Evolutionary conservation across 2,888 invertebrate genomes (phyloP), one percentile per base, ranked within the genome.

Genomic region (Amphipyra tragopoginis): DNA sequence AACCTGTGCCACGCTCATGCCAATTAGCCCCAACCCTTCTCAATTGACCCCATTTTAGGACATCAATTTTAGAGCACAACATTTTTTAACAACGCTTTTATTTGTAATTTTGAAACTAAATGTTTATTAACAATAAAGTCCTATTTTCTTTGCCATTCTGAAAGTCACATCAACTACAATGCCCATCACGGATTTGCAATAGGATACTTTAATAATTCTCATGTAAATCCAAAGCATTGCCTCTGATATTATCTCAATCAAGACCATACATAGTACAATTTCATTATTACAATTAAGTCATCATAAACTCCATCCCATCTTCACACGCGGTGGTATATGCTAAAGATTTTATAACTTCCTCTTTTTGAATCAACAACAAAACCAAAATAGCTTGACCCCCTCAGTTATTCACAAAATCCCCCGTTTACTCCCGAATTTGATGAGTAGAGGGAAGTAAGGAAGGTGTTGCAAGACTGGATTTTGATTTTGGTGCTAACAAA

Each of bases 401-500:
- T n/a, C 43, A 26, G 33, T 21, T 2, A 47, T 11, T 4, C 33
- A 43, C 39, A 10, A 52, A 8, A 5, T 15, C 14, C 40, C 13
- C n/a, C 15, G 9, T 11, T 49, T 49, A 0, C 29, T 61, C 47
- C 13, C 9, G 42, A 15, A 44, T 61, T 53, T 4, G 42, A 54
- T 3, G 5, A 14, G 10, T 21, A 0, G 0, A 11, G 0, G n/a
- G 48, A 10, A 36, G 9, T 4, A n/a, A 1, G 55, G 51, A 42
- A 43, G 67, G 40, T 75, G 83, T 50, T 0, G 10, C 21, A 59
- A 47, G 5, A 54, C 33, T 82, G 84, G 88, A 72, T 71, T 58
- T 53, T 26, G 44, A 47, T 59, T 47, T 59, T 40, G 53, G 72
- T 69, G 91, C 86, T 91, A 91, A 90, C 86, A 80, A 79, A 82